Base-by-base conservation (phyloP, 1,140 invertebrate species). In the Globodera ellingtonae region DNA sequence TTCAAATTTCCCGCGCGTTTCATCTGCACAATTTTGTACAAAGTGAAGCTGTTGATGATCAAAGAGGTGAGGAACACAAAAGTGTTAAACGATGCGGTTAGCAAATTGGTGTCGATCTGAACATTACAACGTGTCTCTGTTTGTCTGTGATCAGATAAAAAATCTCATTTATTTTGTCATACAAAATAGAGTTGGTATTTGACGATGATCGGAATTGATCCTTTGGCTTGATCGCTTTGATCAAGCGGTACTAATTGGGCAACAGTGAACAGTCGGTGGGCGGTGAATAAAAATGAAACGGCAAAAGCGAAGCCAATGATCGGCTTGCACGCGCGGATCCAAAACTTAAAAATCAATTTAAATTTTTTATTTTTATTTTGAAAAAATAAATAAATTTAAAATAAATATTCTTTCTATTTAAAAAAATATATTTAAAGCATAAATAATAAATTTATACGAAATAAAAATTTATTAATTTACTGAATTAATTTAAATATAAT, bases 191-290 rank as follows among this genome's bases (percentile, higher is more conserved):
- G 46, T 4, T 70, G 13, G 35, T 70, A 70, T 9, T 9, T 44
- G 67, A 44, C 35, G n/a, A 70, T 70, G 67, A 70, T 35, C 67
- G 67, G 67, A 47, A 47, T 70, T 9, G 46, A 24, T 10, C 67
- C 67, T 44, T 70, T 70, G 5, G 35, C 1, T 13, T n/a, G 67
- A 18, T 70, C 67, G 4, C 6, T 6, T 47, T 35, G n/a, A 44
- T 70, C 67, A 47, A 70, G 67, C 18, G 67, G 67, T 15, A 44
- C 67, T 18, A 70, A 13, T 35, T 70, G 21, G 67, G 15, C 67
- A 47, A 70, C 46, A 35, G 35, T 15, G 67, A 70, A 44, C 35
- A 70, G 35, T 9, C 67, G 67, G 35, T 70, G 67, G 9, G 67
- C 67, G 35, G n/a, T 35, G 10, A 70, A 44, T 10, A 21, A n/a